Conservation (phyloP, 2,113 vertebrate genomes). For the Poeciliopsis occidentalis region DNA sequence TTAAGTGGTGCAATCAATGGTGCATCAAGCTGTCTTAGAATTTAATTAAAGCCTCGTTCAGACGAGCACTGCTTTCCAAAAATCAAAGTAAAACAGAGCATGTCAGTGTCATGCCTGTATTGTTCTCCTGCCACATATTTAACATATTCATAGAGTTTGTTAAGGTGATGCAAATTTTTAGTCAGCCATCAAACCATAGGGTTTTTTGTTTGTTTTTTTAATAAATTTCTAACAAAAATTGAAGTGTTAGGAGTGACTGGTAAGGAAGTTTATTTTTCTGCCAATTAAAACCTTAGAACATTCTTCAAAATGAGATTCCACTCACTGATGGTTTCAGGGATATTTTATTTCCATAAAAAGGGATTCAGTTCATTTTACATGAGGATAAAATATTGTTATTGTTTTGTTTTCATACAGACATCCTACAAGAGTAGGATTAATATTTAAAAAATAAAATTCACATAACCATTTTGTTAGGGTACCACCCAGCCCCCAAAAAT, state of each 20-base stretch:
- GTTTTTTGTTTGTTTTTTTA: neutral
- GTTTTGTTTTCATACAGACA: too few relatives aligned
- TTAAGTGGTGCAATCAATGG: neutral
- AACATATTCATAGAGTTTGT: neutral
- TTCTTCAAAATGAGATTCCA: slow-evolving; percentile 4
- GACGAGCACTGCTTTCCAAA: neutral
- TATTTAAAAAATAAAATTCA: neutral
- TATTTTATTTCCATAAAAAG: neutral
- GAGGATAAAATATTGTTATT: neutral
- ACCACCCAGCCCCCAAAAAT: too few relatives aligned
- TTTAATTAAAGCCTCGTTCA: neutral
- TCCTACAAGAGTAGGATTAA: neutral
- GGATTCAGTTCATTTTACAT: neutral
- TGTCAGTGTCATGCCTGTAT: neutral
- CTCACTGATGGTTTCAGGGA: neutral
- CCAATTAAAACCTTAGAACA: neutral
- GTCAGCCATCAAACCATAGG: neutral
- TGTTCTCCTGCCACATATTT: neutral
- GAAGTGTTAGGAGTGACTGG: neutral
- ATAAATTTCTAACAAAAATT: too few relatives aligned
- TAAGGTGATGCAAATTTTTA: neutral
- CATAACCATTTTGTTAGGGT: neutral
- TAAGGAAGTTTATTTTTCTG: neutral
- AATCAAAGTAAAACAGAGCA: neutral
- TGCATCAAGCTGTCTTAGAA: neutral